Evolutionary conservation across 2,113 vertebrate genomes (phyloP), one percentile per base, ranked within the genome.

Genomic region (Sinosuthora webbiana): DNA sequence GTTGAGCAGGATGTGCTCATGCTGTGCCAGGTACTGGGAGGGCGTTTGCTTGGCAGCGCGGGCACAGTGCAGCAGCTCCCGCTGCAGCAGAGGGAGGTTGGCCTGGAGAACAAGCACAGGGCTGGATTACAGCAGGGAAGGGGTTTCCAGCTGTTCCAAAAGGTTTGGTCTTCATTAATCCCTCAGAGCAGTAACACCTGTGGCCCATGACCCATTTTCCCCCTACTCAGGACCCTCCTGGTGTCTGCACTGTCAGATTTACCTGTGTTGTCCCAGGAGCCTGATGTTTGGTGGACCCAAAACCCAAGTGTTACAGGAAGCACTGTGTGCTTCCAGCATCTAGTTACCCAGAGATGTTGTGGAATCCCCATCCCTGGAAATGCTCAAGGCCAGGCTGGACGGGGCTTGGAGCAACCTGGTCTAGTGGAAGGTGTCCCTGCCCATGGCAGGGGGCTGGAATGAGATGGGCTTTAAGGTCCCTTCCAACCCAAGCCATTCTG

Each of bases 41-140:
- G 99, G 99, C 6, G 99, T 99, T 97, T 99, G 99, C 97, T 99
- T 99, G 97, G 99, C 99, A 20, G 99, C 99, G 1, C 99, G 98
- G 42, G 99, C 99, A 7, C 99, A 99, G 97, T 99, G 99, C 91
- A 99, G 98, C 81, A 99, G 96, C 98, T 99, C 99, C 35, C 99
- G 98, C 98, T 99, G 99, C 73, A 99, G 98, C 96, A 99, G 98
- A 1, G 99, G 99, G 17, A 99, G 98, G 96, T 99, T 99, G 85
- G 99, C 99, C 99, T 99, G 93, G 17, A 97, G 96, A 91, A 93
- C 63, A 96, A 81, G 24, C 6, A 6, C 2, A 25, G 62, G 23
- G 37, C 60, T 50, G 70, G 8, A 37, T 80, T 33, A 63, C 1
- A 76, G 30, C 7, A 53, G 35, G 37, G 21, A 39, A 65, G 42